Evolutionary conservation across 2,888 invertebrate genomes (phyloP), one percentile per base, ranked within the genome.

Genomic region (Adela reaumurella): DNA sequence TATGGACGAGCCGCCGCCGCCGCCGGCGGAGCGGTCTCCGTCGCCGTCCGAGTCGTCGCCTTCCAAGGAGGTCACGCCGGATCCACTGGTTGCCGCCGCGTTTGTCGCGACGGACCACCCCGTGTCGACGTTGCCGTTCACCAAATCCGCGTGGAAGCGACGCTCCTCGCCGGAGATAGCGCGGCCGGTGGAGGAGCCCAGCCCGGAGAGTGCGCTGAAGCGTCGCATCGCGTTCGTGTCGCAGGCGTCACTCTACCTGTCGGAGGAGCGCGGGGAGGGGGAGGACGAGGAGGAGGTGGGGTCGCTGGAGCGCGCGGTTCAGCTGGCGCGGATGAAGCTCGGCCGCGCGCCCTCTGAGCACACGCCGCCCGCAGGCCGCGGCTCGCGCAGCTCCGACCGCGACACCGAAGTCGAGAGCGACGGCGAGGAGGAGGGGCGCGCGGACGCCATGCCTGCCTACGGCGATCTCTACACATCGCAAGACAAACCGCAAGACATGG

Each of bases 191-290:
- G 80, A 79, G 60, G 72, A 73, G 57, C 76, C 77, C 52, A 76
- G 74, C 49, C 72, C 78, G 42, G 76, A 69, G 53, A 73, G 64
- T 60, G 70, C 78, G 48, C 57, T 70, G 53, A 68, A 79, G 48
- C 71, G 83, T 10, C 74, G 82, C 17, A 76, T 82, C 49, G 74
- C 74, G 43, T 83, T 83, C 59, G 80, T 83, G 49, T 72, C 81
- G 51, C 83, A 83, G 55, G 67, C 79, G 49, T 76, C 81, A 1
- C 65, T 76, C 17, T 74, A 70, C 57, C 59, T 79, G 45, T 81
- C 83, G 56, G 82, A 82, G 63, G 83, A 83, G 43, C 68, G 59
- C 65, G 77, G 67, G 59, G 81, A 63, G 54, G 68, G 57, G 49
- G 78, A 51, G 61, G 63, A 47, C 62, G 62, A 35, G 64, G 63